These are phyloP conservation scores for Ceriagrion tenellum DNA, from an alignment of 2,888 invertebrate species.

Conservation along the genomic window DNA sequence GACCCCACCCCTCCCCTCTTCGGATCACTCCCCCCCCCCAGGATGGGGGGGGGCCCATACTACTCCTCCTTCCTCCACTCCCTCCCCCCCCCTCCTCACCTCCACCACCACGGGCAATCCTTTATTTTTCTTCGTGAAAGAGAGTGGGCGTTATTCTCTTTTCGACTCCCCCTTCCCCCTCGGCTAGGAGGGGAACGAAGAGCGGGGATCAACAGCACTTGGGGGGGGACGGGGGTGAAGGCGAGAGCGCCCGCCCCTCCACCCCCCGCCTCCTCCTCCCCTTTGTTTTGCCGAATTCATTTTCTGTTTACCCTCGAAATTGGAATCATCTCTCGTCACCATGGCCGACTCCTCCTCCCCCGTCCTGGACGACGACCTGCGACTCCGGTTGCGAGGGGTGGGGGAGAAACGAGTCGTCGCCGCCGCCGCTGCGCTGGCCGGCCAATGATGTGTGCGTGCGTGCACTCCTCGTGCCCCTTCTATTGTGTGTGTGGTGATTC, in stretches of 20 bases:
- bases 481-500: not conserved
- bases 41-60: too few relatives aligned
- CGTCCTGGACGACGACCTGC: too few relatives aligned
- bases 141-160: not conserved
- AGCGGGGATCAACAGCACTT: too few relatives aligned
- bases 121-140: not conserved
- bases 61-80: not conserved
- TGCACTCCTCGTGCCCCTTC: not conserved
- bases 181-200: not conserved
- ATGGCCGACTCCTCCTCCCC: not conserved
- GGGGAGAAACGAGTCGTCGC: too few relatives aligned
- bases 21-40: not conserved
- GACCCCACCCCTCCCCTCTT: not conserved
- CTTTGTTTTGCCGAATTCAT: slow-evolving; percentile 57
- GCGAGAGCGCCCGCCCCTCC: not conserved
- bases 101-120: not conserved
- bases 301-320: slow-evolving; percentile 55
- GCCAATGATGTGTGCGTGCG: not conserved
- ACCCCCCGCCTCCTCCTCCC: not conserved
- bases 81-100: not conserved
- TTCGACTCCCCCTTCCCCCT: not conserved
- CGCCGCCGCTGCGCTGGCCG: not conserved
- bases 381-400: not conserved
- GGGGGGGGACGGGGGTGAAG: not conserved
- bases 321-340: slow-evolving; percentile 53